Percentiles rank a stretch among this genome's conserved stretches.
phyloP scores from a whole-genome alignment of 2,113 vertebrate genomes.

The Microcebus murinus region DNA sequence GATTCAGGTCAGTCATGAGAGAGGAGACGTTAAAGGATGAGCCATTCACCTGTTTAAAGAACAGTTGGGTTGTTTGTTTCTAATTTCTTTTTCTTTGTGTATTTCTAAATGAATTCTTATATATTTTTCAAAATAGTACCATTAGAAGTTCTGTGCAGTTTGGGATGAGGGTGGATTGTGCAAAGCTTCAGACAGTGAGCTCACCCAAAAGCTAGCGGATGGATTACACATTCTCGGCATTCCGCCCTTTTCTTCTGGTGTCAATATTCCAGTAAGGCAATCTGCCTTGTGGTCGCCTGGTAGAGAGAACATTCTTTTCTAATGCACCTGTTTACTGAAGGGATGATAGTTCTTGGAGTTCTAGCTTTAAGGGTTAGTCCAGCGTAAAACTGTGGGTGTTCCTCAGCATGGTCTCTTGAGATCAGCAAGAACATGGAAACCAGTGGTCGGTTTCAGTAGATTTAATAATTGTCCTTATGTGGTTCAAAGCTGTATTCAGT shows the following conservation, averaged over 20 bases:
- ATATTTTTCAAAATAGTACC: neutral
- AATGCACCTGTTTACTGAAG: neutral
- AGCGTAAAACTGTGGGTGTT: neutral
- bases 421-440: neutral
- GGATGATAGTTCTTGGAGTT: neutral
- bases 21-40: neutral
- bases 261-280: neutral
- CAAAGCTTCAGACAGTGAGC: neutral
- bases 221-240: neutral
- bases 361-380: neutral
- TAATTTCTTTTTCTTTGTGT: neutral
- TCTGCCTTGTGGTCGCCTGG: neutral
- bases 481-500: neutral
- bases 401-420: neutral
- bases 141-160: neutral
- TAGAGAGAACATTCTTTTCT: neutral
- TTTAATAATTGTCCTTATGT: neutral
- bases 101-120: neutral
- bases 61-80: neutral
- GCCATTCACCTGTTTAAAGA: neutral
- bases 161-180: neutral
- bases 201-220: neutral
- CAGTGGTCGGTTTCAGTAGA: neutral
- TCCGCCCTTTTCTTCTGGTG: neutral
- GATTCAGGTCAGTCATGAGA: neutral